A percentile compares a stretch with the other conserved stretches of the same genome.
Conservation (phyloP, 2,888 invertebrate genomes). For the Melangyna quadrimaculata region DNA sequence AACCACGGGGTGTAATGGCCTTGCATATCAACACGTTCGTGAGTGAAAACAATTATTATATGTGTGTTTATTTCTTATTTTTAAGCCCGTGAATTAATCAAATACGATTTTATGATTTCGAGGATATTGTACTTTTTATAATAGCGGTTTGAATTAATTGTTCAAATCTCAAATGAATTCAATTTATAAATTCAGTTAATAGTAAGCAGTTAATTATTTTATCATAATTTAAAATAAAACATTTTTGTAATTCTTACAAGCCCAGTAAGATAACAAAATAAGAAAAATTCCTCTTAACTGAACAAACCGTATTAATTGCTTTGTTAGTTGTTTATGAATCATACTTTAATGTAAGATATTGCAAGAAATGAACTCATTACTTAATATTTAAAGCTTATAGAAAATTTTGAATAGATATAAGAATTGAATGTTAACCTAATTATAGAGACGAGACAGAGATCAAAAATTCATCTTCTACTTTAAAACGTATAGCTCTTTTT, state of each 20-base stretch:
- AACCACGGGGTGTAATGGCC: conserved; percentile 41
- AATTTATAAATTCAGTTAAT: background rate
- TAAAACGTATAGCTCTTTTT: too few species aligned
- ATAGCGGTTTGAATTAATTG: background rate
- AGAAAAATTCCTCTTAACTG: conserved; percentile 13
- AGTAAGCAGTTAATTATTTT: background rate
- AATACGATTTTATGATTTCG: background rate
- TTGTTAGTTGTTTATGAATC: conserved; percentile 52
- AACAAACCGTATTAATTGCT: conserved; percentile 9
- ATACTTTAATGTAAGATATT: background rate
- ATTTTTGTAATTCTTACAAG: background rate
- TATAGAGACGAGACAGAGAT: too few species aligned
- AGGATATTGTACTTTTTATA: background rate
- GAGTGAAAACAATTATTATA: conserved; percentile 48
- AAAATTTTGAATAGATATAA: too few species aligned
- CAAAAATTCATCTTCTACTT: too few species aligned
- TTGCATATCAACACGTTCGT: conserved; percentile 66
- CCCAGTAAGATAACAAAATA: conserved; percentile 24
- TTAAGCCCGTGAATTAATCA: conserved; percentile 50
- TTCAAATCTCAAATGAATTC: background rate
- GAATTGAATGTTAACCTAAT: too few species aligned
- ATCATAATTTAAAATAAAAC: background rate
- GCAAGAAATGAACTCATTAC: background rate
- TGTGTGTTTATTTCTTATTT: conserved; percentile 42
- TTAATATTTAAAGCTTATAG: background rate